Evolutionary conservation across 1,140 invertebrate genomes (phyloP).

Genomic region (Drosophila bocqueti): DNA sequence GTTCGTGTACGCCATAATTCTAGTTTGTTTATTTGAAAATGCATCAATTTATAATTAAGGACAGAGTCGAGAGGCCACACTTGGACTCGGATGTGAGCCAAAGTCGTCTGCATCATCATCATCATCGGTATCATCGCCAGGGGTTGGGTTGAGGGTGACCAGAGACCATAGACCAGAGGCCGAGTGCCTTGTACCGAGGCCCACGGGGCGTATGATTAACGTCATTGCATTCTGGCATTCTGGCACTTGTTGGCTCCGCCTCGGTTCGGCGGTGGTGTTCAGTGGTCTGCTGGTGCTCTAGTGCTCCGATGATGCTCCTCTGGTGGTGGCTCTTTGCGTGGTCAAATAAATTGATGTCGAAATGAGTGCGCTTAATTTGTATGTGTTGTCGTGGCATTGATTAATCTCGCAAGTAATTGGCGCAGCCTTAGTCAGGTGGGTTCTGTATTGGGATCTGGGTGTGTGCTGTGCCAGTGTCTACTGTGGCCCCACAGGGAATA

Average conservation of each 20-base stretch:
- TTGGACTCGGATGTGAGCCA: slow-evolving; percentile 47
- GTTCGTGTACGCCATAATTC: slow-evolving; percentile 35
- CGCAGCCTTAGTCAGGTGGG: slow-evolving; percentile 48
- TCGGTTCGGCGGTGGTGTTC: slow-evolving; percentile 15
- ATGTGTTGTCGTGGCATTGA: slow-evolving; percentile 78
- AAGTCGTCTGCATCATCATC: slow-evolving; percentile 66
- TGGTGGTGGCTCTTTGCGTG: slow-evolving; percentile 33
- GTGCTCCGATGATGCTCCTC: slow-evolving; percentile 18
- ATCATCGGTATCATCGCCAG: slow-evolving; percentile 18
- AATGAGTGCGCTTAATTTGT: slow-evolving; percentile 74
- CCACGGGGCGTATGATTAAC: slow-evolving; percentile 80
- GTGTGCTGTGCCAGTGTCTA: neutral
- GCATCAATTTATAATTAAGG: slow-evolving; percentile 81
- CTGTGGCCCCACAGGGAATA: slow-evolving; percentile 3
- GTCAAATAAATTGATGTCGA: slow-evolving; percentile 77
- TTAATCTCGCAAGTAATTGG: slow-evolving; percentile 77
- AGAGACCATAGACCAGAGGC: slow-evolving; percentile 7
- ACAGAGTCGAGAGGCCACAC: slow-evolving; percentile 66
- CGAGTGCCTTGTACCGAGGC: slow-evolving; percentile 14
- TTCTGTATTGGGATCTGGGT: neutral
- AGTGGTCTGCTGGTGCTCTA: slow-evolving; percentile 10
- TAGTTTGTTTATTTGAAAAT: slow-evolving; percentile 67
- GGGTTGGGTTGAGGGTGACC: slow-evolving; percentile 37
- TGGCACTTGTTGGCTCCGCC: slow-evolving; percentile 74
- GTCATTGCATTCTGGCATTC: slow-evolving; percentile 53